phyloP scores from a whole-genome alignment of 1,140 invertebrate genomes.

The Pogonus chalceus region DNA sequence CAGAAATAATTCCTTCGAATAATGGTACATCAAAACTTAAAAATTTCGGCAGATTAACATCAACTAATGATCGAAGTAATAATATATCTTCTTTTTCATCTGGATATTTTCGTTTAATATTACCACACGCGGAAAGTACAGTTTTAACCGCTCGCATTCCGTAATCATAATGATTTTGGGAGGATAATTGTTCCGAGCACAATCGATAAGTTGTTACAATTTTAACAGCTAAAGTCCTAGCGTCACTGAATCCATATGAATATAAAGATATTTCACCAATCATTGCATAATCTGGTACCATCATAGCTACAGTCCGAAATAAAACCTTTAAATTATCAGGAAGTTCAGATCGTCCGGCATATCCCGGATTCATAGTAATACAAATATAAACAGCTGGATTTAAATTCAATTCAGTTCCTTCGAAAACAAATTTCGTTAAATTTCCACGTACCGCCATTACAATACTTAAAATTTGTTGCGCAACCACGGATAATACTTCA shows the following conservation, averaged over 20 bases:
- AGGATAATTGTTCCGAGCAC: constrained; percentile 82
- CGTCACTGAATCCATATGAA: constrained; percentile 78
- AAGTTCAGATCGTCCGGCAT: constrained; percentile 74
- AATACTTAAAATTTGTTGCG: constrained; percentile 74
- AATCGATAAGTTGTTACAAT: constrained; percentile 82
- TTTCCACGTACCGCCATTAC: constrained; percentile 67
- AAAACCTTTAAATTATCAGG: constrained; percentile 87
- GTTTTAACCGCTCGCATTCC: constrained; percentile 79
- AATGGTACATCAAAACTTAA: constrained; percentile 78
- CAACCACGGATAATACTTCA: constrained; percentile 74
- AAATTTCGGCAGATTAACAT: constrained; percentile 92
- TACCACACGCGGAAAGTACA: constrained; percentile 75
- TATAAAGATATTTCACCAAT: constrained; percentile 87
- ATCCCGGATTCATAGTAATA: constrained; percentile 92
- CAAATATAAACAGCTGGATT: constrained; percentile 79
- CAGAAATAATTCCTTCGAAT: constrained; percentile 84
- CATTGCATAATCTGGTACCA: constrained; percentile 88
- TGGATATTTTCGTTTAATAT: constrained; percentile 74
- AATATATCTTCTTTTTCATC: constrained; percentile 70
- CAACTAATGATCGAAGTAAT: constrained; percentile 73
- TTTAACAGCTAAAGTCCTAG: constrained; percentile 70
- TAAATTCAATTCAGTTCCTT: constrained; percentile 69
- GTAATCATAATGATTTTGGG: constrained; percentile 82
- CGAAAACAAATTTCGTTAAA: constrained; percentile 66
- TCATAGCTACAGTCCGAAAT: constrained; percentile 90